Evolutionary conservation across 2,888 invertebrate genomes (phyloP).

Genomic region (Drosophila prostipennis): DNA sequence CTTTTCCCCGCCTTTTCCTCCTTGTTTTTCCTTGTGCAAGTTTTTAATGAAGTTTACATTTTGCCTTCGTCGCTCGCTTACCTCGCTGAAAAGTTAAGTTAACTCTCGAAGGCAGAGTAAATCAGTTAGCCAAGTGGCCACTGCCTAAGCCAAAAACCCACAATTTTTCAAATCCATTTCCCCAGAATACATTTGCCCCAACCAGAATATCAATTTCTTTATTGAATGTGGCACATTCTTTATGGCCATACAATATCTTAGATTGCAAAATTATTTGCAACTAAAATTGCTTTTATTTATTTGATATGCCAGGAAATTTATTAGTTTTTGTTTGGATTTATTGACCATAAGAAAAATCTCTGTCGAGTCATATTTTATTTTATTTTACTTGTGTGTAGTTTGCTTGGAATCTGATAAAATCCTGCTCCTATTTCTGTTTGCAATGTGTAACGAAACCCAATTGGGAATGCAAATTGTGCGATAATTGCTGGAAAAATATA

Average conservation of each 20-base stretch:
- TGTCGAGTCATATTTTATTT: conserved; percentile 30
- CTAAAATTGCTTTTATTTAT: conserved; percentile 29
- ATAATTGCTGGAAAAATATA: conserved; percentile 24
- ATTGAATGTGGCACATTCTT: conserved; percentile 20
- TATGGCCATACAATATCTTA: conserved; percentile 20
- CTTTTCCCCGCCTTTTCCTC: background rate
- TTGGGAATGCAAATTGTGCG: conserved; percentile 22
- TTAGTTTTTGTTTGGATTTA: conserved; percentile 31
- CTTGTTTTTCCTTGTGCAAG: conserved; percentile 39
- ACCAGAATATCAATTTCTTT: conserved; percentile 14
- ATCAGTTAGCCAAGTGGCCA: conserved; percentile 12
- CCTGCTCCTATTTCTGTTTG: background rate
- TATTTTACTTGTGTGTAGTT: conserved; percentile 13
- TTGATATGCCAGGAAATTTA: conserved; percentile 13
- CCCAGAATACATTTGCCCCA: background rate
- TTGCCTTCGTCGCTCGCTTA: conserved; percentile 22
- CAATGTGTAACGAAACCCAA: background rate
- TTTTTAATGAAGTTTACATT: conserved; percentile 73
- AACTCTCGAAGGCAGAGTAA: conserved; percentile 6
- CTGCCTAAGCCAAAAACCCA: background rate
- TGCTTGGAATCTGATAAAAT: conserved; percentile 4
- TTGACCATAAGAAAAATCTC: conserved; percentile 30
- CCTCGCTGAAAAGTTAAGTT: conserved; percentile 14
- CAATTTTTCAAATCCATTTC: conserved; percentile 1
- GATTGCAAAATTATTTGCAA: conserved; percentile 28